Evolutionary conservation across 1,140 invertebrate genomes (phyloP).

Genomic region (Philopotamus ludificatus): DNA sequence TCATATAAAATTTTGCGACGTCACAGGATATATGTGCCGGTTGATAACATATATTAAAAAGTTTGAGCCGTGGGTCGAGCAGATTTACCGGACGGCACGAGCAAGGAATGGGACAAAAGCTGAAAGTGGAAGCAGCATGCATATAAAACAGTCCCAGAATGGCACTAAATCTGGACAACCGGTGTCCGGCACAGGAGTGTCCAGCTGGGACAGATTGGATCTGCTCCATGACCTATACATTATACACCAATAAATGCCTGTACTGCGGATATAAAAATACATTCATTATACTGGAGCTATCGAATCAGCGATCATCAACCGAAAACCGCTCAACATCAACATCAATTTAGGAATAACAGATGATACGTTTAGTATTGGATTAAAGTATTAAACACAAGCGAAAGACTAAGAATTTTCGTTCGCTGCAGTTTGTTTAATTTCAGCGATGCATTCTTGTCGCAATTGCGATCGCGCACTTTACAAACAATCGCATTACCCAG

Average conservation of each 20-base stretch:
- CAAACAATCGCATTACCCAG: too few relatives aligned
- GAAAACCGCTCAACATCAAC: not conserved
- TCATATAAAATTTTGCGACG: too few relatives aligned
- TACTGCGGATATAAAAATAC: not conserved
- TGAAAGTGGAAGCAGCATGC: conserved; percentile 20
- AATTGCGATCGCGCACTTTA: too few relatives aligned
- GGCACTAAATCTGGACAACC: conserved; percentile 35
- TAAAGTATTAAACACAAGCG: too few relatives aligned
- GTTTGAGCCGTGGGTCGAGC: too few relatives aligned
- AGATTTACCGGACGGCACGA: too few relatives aligned
- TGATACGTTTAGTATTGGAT: too few relatives aligned
- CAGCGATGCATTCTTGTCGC: too few relatives aligned
- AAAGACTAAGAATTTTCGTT: too few relatives aligned
- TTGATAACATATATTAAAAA: too few relatives aligned
- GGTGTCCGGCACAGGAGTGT: conserved; percentile 8
- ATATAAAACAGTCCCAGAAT: conserved; percentile 38
- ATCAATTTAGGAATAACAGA: too few relatives aligned
- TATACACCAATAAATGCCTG: not conserved
- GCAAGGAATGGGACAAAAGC: not conserved
- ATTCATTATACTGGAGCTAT: not conserved
- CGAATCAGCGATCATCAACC: not conserved
- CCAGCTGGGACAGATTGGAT: not conserved
- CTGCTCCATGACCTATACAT: not conserved
- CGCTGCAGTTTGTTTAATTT: too few relatives aligned
- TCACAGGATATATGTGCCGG: not conserved